A percentile compares a stretch with the other conserved stretches of the same genome.
phyloP scores from a whole-genome alignment of 1,140 invertebrate species.

The Coelopa frigida region DNA sequence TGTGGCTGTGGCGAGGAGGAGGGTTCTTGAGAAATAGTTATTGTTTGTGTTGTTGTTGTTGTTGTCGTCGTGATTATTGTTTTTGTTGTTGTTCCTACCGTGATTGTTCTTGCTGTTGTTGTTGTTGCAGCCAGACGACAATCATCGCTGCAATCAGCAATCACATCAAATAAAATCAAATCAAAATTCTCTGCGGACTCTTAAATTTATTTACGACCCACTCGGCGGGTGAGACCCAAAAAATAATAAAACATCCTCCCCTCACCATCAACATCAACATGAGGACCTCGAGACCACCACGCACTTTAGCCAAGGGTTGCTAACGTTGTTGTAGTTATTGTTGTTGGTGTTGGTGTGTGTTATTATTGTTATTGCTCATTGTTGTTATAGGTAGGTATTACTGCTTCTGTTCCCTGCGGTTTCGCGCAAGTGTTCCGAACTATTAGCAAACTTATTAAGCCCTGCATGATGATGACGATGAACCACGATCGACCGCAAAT shows the following conservation, averaged over 20 bases:
- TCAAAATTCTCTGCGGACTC: constrained; percentile 10
- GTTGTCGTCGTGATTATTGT: constrained; percentile 2
- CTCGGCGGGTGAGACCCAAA: constrained; percentile 5
- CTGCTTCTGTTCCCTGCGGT: too few species aligned
- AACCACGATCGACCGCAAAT: too few species aligned
- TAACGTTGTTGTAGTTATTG: neutral
- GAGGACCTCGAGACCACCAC: neutral
- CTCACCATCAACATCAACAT: neutral
- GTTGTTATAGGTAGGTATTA: too few species aligned
- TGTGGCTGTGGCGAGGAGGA: neutral
- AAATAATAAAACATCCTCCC: neutral
- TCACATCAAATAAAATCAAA: too few species aligned
- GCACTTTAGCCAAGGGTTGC: neutral
- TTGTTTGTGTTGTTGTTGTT: neutral
- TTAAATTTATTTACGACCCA: constrained; percentile 11
- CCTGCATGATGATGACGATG: too few species aligned
- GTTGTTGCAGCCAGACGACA: too few species aligned
- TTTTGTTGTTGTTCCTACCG: too few species aligned
- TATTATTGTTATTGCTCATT: too few species aligned
- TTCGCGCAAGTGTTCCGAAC: too few species aligned
- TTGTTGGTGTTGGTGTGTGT: neutral
- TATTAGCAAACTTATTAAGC: too few species aligned
- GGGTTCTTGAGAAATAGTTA: neutral
- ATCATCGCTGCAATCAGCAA: constrained; percentile 11
- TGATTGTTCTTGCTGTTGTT: too few species aligned